Evolutionary conservation across 2,113 vertebrate species (phyloP), one percentile per base, ranked within the genome.

Genomic region (Thymallus thymallus): DNA sequence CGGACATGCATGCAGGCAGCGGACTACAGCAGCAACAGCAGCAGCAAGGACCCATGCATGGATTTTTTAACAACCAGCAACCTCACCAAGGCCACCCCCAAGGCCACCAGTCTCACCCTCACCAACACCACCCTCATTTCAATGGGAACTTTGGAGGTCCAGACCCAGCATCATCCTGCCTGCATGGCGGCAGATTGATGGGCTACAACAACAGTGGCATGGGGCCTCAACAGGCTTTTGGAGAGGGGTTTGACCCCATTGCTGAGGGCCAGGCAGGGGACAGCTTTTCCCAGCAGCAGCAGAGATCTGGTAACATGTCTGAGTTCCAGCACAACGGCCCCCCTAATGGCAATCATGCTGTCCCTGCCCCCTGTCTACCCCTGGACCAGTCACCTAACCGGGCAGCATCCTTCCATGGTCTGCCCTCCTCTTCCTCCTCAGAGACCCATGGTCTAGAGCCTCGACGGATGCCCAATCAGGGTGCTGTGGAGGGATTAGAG

Each of bases 341-440:
- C 77, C 93, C 93, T 22, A 92, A 91, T 69, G 92, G 94, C 22
- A 94, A 91, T 86, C 95, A 96, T 32, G 94, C 94, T 1, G 96
- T 98, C 75, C 97, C 97, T 6, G 96, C 97, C 1, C 96, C 97
- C 3, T 99, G 97, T 87, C 91, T 99, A 74, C 97, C 97, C 68
- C 91, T 98, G 81, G 97, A 98, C 91, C 97, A 99, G 94, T 98
- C 96, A 26, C 97, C 97, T 0, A 98, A 96, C 89, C 94, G 97
- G 60, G 96, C 97, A 6, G 95, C 97, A 76, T 97, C 97, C 65
- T 98, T 98, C 83, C 97, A 99, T 6, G 96, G 95, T 72, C 92
- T 99, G 84, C 94, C 96, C 72, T 91, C 94, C 35, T 91, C 91
- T 51, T 91, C 91, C 62, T 93, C 95, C 66, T 95, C 96, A 1